Evolutionary conservation across 2,888 invertebrate genomes (phyloP), one percentile per base, ranked within the genome.

Genomic region (Chalcis sispes): DNA sequence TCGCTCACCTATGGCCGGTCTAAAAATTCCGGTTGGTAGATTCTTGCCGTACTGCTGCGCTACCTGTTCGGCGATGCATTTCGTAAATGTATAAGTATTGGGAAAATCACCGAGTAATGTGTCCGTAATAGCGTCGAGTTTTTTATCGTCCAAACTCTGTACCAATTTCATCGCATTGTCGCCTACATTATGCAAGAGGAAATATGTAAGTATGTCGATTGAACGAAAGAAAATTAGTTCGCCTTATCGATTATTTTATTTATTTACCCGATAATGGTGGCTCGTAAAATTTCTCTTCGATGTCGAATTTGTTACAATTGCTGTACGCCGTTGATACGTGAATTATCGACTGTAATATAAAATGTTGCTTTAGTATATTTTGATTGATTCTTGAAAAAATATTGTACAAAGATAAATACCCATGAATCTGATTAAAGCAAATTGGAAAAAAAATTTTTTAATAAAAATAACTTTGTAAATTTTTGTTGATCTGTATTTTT

Each of bases 321-420:
- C 94, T 93, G 85, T 94, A 96, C 0, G 95, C 95, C 0, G 96
- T 95, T 1, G 95, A 95, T 61, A 95, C 93, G 87, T 96, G 95
- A 81, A 96, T 92, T 36, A 93, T 83, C 0, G 92, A 91, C 93
- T 93, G 89, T 23, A 72, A 66, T 18, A 36, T 3, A 32, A n/a
- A n/a, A 69, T 25, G 8, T 50, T 13, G 18, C 2, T 29, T 40
- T 48, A 69, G n/a, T 29, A 20, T 10, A 15, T 42, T n/a, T n/a
- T 32, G 18, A 32, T 29, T 18, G 32, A 36, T 52, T 8, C 15
- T 7, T 52, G 52, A 25, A 29, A 56, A 32, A 18, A 23, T 23
- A 40, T 1, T 40, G 40, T 20, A 8, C n/a, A 18, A 32, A 32
- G n/a, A 29, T 20, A 18, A 20, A 46, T 46, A 15, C n/a, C n/a